Percentiles rank a stretch among this genome's conserved stretches.
Evolutionary conservation across 2,888 invertebrate species (phyloP).

Genomic region (Drosophila niveifrons): DNA sequence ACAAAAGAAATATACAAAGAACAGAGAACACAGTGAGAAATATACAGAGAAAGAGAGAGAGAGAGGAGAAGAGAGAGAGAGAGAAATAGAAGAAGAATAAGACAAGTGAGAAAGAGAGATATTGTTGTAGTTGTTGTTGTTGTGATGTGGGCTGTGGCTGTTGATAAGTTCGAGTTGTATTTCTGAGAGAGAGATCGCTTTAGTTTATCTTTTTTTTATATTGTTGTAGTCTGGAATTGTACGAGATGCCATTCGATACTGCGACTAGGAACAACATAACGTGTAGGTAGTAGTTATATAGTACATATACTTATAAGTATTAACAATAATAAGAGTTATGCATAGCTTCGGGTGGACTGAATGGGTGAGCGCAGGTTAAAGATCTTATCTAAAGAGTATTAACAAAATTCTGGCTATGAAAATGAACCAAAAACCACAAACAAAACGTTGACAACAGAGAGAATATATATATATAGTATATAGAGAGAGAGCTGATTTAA

Average conservation of each 20-base stretch:
- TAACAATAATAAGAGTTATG: conserved; percentile 33
- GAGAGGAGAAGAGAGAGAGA: conserved; percentile 48
- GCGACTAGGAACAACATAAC: conserved; percentile 16
- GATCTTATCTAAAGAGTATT: conserved; percentile 31
- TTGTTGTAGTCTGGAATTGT: conserved; percentile 24
- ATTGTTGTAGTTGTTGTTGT: conserved; percentile 48
- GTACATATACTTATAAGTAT: conserved; percentile 1
- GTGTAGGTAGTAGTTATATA: conserved; percentile 15
- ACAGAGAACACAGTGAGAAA: conserved; percentile 59
- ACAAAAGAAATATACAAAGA: conserved; percentile 68
- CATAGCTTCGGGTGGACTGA: conserved; percentile 43
- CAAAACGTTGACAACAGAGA: conserved; percentile 16
- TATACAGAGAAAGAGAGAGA: conserved; percentile 60
- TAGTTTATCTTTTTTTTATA: conserved; percentile 10
- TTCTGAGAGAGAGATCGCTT: conserved; percentile 36
- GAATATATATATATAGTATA: neutral
- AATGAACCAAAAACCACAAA: conserved; percentile 28
- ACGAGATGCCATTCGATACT: conserved; percentile 31
- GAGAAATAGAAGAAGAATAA: conserved; percentile 53
- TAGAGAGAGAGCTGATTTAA: conserved; percentile 35
- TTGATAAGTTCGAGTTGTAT: conserved; percentile 33
- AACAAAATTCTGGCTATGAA: conserved; percentile 71
- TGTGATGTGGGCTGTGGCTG: conserved; percentile 67
- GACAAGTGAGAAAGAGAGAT: conserved; percentile 63
- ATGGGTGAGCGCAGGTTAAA: conserved; percentile 25